Base-by-base conservation (phyloP, 2,888 invertebrate species). In the Drosophila tanythrix region DNA sequence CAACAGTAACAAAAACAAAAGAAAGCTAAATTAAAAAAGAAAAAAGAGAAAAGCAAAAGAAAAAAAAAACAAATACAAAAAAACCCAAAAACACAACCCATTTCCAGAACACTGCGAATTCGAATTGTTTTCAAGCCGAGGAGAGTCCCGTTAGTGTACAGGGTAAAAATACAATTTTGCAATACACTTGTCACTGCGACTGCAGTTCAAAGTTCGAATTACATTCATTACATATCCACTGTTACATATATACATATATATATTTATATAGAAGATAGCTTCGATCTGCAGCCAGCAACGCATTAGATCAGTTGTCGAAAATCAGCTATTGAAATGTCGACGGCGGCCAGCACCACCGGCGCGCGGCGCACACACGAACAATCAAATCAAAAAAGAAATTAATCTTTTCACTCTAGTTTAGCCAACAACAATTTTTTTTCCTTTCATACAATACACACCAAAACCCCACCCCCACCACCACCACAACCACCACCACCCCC, bases 341-440 rank as follows among this genome's bases (percentile, higher is more conserved):
- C 74, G 21, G 21, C 21, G 21, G 40, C 35, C 53, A n/a, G n/a
- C n/a, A 74, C 0, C 33, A 10, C 33, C 8, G 31, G 10, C 36
- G 15, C 21, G 21, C 21, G 21, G 21, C 21, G 21, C 21, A 21
- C 38, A 58, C 66, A 71, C 57, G 40, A 81, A 76, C 83, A 81
- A 81, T 79, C 81, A 80, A 81, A 81, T 79, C 81, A 80, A 79
- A 65, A 40, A 90, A 92, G 91, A 91, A 92, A 90, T 88, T 72
- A 89, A 88, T 91, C 90, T 78, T 60, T 73, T 64, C 53, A 67
- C 46, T 25, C 79, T 50, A 50, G 35, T 46, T 50, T 50, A 48
- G 51, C 57, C 36, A 50, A 13, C 18, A 31, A 65, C 56, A 40
- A 57, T 29, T 11, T 33, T 8, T 1, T 33, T 33, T 33, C 27